Evolutionary conservation across 2,797 vertebrate genomes (phyloP).

Genomic region (Mormyrops attenuatus): DNA sequence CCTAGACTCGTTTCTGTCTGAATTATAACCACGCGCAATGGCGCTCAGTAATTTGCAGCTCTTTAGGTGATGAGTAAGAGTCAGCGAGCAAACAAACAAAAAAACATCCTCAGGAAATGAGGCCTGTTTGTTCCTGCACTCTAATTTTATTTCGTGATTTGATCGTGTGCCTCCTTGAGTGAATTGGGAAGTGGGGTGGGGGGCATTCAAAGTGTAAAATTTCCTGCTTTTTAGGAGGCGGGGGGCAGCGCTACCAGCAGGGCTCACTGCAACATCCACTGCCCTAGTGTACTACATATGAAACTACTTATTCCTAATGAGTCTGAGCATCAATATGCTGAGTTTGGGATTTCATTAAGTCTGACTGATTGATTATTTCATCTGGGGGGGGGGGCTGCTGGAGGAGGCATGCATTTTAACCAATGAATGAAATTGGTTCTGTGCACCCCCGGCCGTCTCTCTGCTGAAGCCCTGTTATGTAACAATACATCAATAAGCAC

Average conservation of each 20-base stretch:
- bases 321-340: neutral
- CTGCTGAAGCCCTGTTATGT: neutral
- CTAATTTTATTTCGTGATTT: neutral
- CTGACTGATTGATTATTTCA: conserved; percentile 28
- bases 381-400: neutral
- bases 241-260: neutral
- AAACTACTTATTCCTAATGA: neutral
- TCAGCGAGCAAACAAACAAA: neutral
- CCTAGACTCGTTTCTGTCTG: neutral
- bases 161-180: neutral
- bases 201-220: neutral
- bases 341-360: conserved; percentile 27
- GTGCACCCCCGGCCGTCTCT: neutral
- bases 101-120: neutral
- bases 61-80: neutral
- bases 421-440: neutral
- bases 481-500: neutral
- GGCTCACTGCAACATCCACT: neutral
- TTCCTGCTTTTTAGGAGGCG: conserved; percentile 28
- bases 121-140: neutral
- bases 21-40: neutral
- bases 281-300: neutral
- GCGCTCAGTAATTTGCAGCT: neutral
- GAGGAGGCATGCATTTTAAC: neutral
- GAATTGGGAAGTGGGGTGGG: neutral